These are phyloP conservation scores for Butorides virescens DNA, from an alignment of 2,113 vertebrate species.

Conservation along the genomic window DNA sequence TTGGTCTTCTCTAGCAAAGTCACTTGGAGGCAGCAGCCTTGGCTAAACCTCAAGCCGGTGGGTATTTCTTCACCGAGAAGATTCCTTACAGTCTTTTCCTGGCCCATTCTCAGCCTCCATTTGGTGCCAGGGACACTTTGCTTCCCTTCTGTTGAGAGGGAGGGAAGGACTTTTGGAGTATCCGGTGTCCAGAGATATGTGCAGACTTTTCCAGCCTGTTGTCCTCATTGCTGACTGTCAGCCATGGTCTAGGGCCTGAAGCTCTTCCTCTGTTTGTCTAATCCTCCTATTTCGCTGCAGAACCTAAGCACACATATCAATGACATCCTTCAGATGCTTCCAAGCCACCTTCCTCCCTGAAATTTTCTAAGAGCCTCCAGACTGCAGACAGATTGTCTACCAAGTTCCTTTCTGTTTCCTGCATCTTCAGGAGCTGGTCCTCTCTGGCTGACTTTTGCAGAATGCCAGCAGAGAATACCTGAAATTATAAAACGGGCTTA, in stretches of 20 bases:
- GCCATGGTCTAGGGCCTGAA: background rate
- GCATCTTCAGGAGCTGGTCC: background rate
- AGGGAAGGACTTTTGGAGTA: background rate
- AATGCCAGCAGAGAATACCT: background rate
- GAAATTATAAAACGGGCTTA: background rate
- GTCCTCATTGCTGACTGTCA: background rate
- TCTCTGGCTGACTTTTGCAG: background rate
- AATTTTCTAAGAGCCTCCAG: background rate
- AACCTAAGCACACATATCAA: background rate
- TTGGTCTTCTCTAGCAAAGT: background rate
- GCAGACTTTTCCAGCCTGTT: background rate
- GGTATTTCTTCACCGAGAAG: background rate
- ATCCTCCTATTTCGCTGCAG: background rate
- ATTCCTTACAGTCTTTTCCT: background rate
- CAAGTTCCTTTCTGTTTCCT: background rate
- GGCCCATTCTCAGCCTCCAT: background rate
- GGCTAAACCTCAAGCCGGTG: background rate
- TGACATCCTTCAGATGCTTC: background rate
- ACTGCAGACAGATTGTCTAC: background rate
- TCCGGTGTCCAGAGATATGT: background rate
- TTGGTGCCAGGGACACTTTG: background rate
- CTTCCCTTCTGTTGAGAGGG: background rate
- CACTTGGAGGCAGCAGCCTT: background rate
- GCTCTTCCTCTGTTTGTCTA: background rate
- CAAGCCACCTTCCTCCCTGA: background rate